Evolutionary conservation across 2,888 invertebrate genomes (phyloP).

Genomic region (Pomacea canaliculata): DNA sequence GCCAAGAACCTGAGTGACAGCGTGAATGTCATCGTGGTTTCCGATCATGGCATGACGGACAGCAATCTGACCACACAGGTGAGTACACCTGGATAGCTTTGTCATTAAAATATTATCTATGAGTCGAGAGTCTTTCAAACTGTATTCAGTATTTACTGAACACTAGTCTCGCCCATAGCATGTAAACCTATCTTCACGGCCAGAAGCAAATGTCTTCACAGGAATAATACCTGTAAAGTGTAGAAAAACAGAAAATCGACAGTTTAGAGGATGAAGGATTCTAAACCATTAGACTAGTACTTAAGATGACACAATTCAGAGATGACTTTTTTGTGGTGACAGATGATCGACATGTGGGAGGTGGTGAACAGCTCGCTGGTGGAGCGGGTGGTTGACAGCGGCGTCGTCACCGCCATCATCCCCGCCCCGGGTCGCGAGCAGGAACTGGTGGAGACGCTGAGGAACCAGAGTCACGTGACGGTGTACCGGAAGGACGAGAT

Average conservation of each 20-base stretch:
- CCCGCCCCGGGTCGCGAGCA: conserved; percentile 33
- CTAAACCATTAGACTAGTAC: too few species aligned
- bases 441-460: conserved; percentile 42
- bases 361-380: neutral
- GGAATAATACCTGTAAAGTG: too few species aligned
- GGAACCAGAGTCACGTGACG: conserved; percentile 42
- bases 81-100: conserved; percentile 3
- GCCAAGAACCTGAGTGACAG: conserved; percentile 33
- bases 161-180: too few species aligned
- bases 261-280: too few species aligned
- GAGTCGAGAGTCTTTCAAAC: too few species aligned
- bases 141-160: too few species aligned
- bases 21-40: conserved; percentile 57
- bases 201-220: too few species aligned
- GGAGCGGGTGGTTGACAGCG: conserved; percentile 28
- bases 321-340: neutral
- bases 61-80: conserved; percentile 39
- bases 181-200: too few species aligned
- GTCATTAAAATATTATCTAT: too few species aligned
- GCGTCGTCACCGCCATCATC: conserved; percentile 42
- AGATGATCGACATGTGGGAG: conserved; percentile 23
- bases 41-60: conserved; percentile 64
- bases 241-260: too few species aligned
- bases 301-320: neutral
- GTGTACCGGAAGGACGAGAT: conserved; percentile 73